phyloP scores from a whole-genome alignment of 2,888 invertebrate genomes.

The Neoascia interrupta region DNA sequence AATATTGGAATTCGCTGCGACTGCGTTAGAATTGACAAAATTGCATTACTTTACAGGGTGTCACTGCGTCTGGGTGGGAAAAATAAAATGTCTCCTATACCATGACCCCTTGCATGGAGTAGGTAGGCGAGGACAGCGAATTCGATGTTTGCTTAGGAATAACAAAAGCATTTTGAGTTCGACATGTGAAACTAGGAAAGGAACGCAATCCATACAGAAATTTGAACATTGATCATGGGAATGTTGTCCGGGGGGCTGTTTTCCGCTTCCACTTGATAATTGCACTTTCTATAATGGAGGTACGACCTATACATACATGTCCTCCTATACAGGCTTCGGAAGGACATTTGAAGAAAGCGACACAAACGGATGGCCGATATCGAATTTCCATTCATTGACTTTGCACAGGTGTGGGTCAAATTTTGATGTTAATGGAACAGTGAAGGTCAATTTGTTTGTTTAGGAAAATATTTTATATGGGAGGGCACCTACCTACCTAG shows the following conservation, averaged over 20 bases:
- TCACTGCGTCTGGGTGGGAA: too few species aligned
- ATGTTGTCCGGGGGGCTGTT: constrained; percentile 24
- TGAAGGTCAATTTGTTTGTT: constrained; percentile 20
- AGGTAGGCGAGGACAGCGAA: too few species aligned
- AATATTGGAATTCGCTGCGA: too few species aligned
- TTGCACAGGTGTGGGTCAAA: constrained; percentile 22
- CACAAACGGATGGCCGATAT: background rate
- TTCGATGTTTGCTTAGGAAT: constrained; percentile 39
- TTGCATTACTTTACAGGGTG: constrained; percentile 33
- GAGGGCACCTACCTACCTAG: too few species aligned
- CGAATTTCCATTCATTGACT: constrained; percentile 16
- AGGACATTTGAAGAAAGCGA: background rate
- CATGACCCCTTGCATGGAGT: too few species aligned
- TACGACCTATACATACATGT: background rate
- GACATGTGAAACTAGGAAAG: constrained; percentile 33
- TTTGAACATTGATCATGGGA: too few species aligned
- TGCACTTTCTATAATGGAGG: constrained; percentile 17
- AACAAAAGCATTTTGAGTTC: too few species aligned
- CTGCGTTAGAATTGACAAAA: constrained; percentile 57
- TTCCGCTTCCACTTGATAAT: constrained; percentile 51
- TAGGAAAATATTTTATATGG: constrained; percentile 11
- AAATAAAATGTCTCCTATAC: constrained; percentile 3
- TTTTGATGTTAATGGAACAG: background rate
- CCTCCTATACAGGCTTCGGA: background rate
- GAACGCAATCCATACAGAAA: constrained; percentile 11